Conservation (phyloP, 30 jellyfish, hydroid and myxozoan species). For the Aurelia aurita region DNA sequence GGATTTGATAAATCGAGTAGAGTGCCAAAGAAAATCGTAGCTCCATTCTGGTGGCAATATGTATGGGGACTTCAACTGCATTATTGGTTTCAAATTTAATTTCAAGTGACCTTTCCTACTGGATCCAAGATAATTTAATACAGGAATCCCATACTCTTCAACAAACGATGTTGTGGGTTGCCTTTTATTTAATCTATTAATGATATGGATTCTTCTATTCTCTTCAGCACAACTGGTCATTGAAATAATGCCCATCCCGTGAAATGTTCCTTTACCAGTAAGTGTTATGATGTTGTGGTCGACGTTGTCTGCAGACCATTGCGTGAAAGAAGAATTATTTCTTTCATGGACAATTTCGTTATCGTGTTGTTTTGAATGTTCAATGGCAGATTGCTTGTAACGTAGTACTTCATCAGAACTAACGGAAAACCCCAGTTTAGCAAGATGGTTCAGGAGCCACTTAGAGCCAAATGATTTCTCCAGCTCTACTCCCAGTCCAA, state of each 20-base stretch:
- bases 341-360: neutral
- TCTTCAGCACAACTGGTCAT: conserved; percentile 48
- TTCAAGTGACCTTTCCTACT: conserved; percentile 39
- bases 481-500: conserved; percentile 70
- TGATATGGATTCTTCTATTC: conserved; percentile 9
- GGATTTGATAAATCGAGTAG: conserved; percentile 26
- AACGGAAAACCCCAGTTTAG: conserved; percentile 64
- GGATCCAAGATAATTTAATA: conserved; percentile 55
- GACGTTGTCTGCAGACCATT: conserved; percentile 62
- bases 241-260: conserved; percentile 69
- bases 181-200: conserved; percentile 43
- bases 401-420: conserved; percentile 67
- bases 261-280: conserved; percentile 67
- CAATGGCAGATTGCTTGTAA: conserved; percentile 65
- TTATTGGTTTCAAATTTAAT: conserved; percentile 37
- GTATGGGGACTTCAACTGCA: conserved; percentile 35
- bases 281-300: conserved; percentile 54
- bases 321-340: too few species aligned
- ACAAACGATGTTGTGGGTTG: conserved; percentile 39
- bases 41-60: conserved; percentile 47
- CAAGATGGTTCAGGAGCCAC: conserved; percentile 56
- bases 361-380: neutral
- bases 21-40: conserved; percentile 65
- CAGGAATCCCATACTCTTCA: conserved; percentile 22
- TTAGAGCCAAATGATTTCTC: conserved; percentile 62